These are phyloP conservation scores for Schizopygopsis malacanthus DNA, from an alignment of 2,797 vertebrate genomes.

Conservation along the genomic window DNA sequence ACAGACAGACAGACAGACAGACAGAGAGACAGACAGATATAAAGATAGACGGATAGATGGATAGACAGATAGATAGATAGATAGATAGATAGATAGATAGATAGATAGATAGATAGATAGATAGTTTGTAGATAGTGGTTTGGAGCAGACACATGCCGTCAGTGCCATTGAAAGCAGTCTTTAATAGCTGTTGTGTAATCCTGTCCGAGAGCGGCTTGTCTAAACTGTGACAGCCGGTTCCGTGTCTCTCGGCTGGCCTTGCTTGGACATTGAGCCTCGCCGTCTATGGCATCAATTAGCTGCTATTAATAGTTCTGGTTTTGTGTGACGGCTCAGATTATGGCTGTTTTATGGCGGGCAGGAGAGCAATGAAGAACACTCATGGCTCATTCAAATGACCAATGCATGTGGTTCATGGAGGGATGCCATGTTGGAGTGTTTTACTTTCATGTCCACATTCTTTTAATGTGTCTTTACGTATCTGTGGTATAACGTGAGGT, in stretches of 20 bases:
- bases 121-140: conserved; percentile 48
- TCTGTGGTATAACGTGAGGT: conserved; percentile 13
- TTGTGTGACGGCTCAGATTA: conserved; percentile 45
- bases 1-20: no score
- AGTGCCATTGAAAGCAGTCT: conserved; percentile 71
- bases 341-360: conserved; percentile 30
- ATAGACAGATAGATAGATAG: background rate
- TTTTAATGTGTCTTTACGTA: conserved; percentile 10
- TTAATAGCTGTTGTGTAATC: conserved; percentile 75
- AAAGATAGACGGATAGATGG: background rate
- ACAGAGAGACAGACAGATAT: no score
- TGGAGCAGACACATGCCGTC: conserved; percentile 65
- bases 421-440: conserved; percentile 3
- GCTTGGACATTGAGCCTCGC: conserved; percentile 12
- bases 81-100: conserved; percentile 3
- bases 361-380: conserved; percentile 12
- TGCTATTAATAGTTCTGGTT: conserved; percentile 61
- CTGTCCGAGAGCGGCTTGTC: conserved; percentile 71
- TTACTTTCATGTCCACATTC: conserved; percentile 28
- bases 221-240: conserved; percentile 66
- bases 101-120: background rate
- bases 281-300: conserved; percentile 49
- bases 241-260: conserved; percentile 61
- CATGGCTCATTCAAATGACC: conserved; percentile 42
- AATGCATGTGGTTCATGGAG: conserved; percentile 1